phyloP scores from a whole-genome alignment of 2,888 invertebrate genomes.

The Brachylomia viminalis region DNA sequence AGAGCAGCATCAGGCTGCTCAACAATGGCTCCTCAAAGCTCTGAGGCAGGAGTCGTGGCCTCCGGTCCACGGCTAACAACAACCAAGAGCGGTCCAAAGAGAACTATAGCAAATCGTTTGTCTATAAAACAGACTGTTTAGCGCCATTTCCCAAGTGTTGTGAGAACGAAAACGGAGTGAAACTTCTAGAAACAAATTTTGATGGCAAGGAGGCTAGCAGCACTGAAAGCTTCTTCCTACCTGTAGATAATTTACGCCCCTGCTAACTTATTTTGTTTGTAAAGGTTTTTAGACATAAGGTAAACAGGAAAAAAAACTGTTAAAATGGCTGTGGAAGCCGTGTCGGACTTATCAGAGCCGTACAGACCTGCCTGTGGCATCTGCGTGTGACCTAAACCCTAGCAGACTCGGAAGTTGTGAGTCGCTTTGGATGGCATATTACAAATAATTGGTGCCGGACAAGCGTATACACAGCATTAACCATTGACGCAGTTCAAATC shows the following conservation, averaged over 20 bases:
- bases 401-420: background rate
- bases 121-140: conserved; percentile 75
- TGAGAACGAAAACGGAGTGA: conserved; percentile 80
- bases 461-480: too few species aligned
- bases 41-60: conserved; percentile 83
- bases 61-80: conserved; percentile 77
- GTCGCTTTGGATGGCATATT: background rate
- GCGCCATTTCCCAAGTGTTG: conserved; percentile 87
- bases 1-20: conserved; percentile 85
- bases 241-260: conserved; percentile 73
- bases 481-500: background rate
- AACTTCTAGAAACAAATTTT: conserved; percentile 68
- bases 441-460: background rate
- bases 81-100: conserved; percentile 80
- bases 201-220: conserved; percentile 78
- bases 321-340: background rate
- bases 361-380: too few species aligned
- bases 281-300: background rate
- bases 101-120: conserved; percentile 81
- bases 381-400: background rate
- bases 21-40: conserved; percentile 88
- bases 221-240: conserved; percentile 82
- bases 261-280: conserved; percentile 44
- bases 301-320: background rate
- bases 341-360: background rate